phyloP scores from a whole-genome alignment of 2,113 vertebrate genomes.

The Melierax canorus region DNA sequence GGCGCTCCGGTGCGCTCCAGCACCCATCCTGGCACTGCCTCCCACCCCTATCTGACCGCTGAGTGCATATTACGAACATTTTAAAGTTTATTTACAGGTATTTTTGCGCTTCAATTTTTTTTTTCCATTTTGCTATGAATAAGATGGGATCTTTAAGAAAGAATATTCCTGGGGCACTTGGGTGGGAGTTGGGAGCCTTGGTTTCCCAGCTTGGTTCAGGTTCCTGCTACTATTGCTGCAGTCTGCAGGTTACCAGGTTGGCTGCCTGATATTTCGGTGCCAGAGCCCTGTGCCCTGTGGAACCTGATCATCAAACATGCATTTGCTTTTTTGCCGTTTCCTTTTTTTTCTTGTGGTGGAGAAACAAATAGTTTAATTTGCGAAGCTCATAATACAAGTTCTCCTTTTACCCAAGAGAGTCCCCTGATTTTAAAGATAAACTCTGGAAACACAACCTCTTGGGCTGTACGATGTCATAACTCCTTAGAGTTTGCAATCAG shows the following conservation, averaged over 20 bases:
- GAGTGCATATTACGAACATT: fast-evolving
- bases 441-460: not conserved
- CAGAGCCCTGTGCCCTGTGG: not conserved
- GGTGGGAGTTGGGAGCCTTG: fast-evolving
- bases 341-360: not conserved
- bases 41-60: too few relatives aligned
- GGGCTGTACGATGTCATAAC: not conserved
- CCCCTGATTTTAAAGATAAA: not conserved
- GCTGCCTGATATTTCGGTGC: not conserved
- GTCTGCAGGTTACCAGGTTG: not conserved
- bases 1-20: not conserved
- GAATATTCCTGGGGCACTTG: not conserved
- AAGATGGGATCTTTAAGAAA: not conserved
- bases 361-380: not conserved
- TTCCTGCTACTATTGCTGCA: not conserved
- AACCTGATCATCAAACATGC: not conserved
- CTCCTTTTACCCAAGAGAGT: not conserved
- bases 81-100: not conserved
- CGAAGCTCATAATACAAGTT: not conserved
- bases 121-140: fast-evolving
- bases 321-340: fast-evolving
- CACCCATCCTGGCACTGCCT: fast-evolving
- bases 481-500: not conserved
- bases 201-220: not conserved
- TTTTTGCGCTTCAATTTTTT: not conserved